Conservation (phyloP, 2,797 vertebrate species). For the Lerista edwardsae region DNA sequence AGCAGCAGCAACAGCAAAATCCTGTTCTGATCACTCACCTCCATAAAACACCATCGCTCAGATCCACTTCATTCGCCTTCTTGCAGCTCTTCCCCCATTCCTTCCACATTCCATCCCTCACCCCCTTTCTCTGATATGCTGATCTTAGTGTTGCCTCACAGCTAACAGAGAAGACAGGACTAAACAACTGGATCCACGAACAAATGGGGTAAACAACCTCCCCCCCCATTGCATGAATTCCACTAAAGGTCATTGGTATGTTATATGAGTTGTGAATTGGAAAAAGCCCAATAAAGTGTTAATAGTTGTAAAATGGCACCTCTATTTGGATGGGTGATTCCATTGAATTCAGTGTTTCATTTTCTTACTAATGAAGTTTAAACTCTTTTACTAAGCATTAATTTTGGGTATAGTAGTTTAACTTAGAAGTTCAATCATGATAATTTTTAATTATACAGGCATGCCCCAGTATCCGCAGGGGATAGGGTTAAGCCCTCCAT, state of each 20-base stretch:
- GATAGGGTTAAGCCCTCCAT: no score
- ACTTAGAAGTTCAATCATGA: background rate
- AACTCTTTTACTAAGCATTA: background rate
- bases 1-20: no score
- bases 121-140: background rate
- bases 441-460: conserved; percentile 11
- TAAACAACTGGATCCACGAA: background rate
- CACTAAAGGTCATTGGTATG: background rate
- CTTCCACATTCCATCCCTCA: background rate
- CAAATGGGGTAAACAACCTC: background rate
- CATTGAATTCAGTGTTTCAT: background rate
- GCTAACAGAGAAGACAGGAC: background rate
- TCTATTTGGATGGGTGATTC: background rate
- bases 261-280: background rate
- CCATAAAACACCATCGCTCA: no score
- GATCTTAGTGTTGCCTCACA: background rate
- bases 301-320: background rate
- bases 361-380: background rate
- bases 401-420: background rate
- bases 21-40: no score
- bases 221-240: no score
- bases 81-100: background rate
- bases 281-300: background rate
- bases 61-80: no score
- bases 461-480: no score